These are phyloP conservation scores for Stenchaetothrips biformis DNA, from an alignment of 2,888 invertebrate species.

Conservation along the genomic window DNA sequence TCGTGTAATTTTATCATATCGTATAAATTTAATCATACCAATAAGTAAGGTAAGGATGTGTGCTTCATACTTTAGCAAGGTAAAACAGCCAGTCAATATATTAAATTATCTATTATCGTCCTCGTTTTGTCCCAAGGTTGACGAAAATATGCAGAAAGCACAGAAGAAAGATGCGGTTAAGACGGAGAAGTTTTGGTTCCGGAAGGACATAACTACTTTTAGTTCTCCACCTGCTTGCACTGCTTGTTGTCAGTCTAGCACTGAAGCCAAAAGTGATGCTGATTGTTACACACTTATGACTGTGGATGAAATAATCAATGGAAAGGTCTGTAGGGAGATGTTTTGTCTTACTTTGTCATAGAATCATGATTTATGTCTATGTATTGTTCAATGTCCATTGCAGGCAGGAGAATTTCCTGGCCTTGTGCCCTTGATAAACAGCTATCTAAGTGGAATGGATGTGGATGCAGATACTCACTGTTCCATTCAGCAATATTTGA, in stretches of 20 bases:
- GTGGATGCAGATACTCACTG: constrained; percentile 98
- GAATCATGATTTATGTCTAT: background rate
- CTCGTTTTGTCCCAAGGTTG: constrained; percentile 56
- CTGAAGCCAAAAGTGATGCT: constrained; percentile 37
- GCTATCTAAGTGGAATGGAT: constrained; percentile 91
- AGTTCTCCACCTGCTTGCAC: constrained; percentile 45
- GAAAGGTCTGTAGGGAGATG: constrained; percentile 58
- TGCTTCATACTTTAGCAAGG: background rate
- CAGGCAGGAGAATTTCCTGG: constrained; percentile 89
- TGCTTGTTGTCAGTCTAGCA: constrained; percentile 36
- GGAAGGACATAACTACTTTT: constrained; percentile 65
- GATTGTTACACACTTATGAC: constrained; percentile 73
- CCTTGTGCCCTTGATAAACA: constrained; percentile 86
- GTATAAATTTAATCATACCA: constrained; percentile 92
- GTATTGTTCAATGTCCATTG: constrained; percentile 14
- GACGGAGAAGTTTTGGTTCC: constrained; percentile 90
- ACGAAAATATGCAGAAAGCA: constrained; percentile 95
- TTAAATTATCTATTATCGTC: too few species aligned
- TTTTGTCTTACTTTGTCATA: background rate
- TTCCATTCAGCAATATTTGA: constrained; percentile 93
- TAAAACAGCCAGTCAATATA: background rate
- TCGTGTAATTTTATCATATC: constrained; percentile 91
- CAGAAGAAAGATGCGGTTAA: constrained; percentile 85
- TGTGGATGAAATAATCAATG: constrained; percentile 96
- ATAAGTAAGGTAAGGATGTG: constrained; percentile 74